Evolutionary conservation across 2,888 invertebrate species (phyloP).

Genomic region (Drosophila recens): DNA sequence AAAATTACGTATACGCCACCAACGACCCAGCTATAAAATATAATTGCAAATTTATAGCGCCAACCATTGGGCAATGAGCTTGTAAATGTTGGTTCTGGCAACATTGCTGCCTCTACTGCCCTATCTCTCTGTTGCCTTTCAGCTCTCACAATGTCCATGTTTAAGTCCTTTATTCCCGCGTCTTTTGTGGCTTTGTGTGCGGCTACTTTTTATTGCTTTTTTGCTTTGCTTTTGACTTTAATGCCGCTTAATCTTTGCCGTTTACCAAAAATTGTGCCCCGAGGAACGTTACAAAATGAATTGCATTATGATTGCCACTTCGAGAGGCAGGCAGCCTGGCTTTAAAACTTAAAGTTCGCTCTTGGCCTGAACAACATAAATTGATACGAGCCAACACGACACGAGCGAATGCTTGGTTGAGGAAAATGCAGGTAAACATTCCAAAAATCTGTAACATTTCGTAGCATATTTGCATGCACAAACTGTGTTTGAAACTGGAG

Average conservation of each 20-base stretch:
- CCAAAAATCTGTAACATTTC: not conserved
- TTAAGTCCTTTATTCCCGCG: constrained; percentile 48
- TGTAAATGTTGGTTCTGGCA: constrained; percentile 39
- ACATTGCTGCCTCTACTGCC: constrained; percentile 16
- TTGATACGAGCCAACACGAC: constrained; percentile 3
- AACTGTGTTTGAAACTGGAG: not conserved
- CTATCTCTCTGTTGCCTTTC: constrained; percentile 18
- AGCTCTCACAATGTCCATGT: constrained; percentile 49
- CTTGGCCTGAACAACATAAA: not conserved
- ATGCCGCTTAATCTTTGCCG: constrained; percentile 74
- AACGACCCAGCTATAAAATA: constrained; percentile 41
- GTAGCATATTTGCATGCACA: constrained; percentile 2
- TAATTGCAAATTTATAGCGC: constrained; percentile 73
- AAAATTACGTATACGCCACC: constrained; percentile 53
- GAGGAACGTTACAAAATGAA: constrained; percentile 70
- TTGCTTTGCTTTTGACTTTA: constrained; percentile 68
- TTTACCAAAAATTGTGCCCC: constrained; percentile 78
- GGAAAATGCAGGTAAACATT: not conserved
- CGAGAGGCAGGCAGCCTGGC: not conserved
- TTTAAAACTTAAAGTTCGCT: constrained; percentile 24
- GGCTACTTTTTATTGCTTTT: constrained; percentile 69
- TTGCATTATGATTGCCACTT: constrained; percentile 73
- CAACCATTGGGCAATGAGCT: constrained; percentile 50
- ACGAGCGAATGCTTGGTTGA: not conserved
- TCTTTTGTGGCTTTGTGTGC: constrained; percentile 74